phyloP scores from a whole-genome alignment of 2,113 vertebrate genomes.

The Alexandromys fortis region DNA sequence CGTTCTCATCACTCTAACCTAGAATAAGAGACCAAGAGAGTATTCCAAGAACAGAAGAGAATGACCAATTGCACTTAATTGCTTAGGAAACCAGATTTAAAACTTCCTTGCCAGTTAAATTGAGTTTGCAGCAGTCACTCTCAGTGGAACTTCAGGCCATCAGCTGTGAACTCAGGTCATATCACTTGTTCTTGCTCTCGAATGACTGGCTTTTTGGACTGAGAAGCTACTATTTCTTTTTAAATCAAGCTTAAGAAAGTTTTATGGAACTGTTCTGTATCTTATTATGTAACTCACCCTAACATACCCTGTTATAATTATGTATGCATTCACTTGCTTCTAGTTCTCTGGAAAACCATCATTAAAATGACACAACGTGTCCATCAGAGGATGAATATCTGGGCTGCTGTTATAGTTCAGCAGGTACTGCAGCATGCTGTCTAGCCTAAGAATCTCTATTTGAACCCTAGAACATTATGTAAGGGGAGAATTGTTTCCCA shows the following conservation, averaged over 20 bases:
- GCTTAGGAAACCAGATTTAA: too few species aligned
- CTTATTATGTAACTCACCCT: background rate
- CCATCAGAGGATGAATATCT: background rate
- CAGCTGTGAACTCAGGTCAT: background rate
- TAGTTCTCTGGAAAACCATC: background rate
- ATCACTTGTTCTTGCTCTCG: background rate
- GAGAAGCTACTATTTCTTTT: background rate
- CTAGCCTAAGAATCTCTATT: background rate
- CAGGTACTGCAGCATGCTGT: background rate
- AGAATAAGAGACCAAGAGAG: background rate
- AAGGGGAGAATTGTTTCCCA: background rate
- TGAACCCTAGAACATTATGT: background rate
- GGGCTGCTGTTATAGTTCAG: background rate
- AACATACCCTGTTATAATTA: background rate
- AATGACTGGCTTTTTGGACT: too few species aligned
- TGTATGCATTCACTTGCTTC: background rate
- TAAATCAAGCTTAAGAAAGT: background rate
- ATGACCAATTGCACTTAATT: accelerated
- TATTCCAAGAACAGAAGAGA: background rate
- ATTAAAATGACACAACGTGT: background rate
- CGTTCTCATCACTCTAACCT: background rate
- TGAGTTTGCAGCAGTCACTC: background rate
- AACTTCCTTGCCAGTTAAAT: accelerated
- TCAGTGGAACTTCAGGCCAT: background rate
- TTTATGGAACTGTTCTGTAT: background rate